phyloP scores from a whole-genome alignment of 2,797 vertebrate genomes.

The Myripristis jacobus region DNA sequence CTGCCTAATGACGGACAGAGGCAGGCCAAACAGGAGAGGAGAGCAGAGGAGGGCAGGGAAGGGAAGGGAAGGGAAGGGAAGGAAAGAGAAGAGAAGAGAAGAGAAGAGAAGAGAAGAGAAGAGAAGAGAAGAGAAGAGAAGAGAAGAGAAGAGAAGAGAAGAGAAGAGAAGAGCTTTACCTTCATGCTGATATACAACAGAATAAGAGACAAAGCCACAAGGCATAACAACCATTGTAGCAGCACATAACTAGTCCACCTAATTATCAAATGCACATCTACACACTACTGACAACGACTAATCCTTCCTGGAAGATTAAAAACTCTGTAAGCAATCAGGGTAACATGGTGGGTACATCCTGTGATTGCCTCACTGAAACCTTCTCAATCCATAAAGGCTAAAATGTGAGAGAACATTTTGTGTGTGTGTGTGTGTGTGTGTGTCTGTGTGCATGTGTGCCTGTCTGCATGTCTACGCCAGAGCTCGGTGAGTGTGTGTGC shows the following conservation, averaged over 20 bases:
- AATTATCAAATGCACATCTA: too few relatives aligned
- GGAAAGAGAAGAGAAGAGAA: too few relatives aligned
- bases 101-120: too few relatives aligned
- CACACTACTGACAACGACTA: not conserved
- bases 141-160: not conserved
- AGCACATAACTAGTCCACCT: too few relatives aligned
- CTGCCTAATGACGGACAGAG: conserved; percentile 66
- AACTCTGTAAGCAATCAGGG: conserved; percentile 17
- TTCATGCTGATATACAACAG: conserved; percentile 36
- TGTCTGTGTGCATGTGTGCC: conserved; percentile 15
- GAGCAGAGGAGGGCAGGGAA: conserved; percentile 20
- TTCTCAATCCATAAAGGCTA: not conserved
- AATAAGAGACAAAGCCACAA: conserved; percentile 9
- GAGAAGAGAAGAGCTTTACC: conserved; percentile 1
- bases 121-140: not conserved
- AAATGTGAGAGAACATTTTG: conserved; percentile 10
- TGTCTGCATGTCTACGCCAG: conserved; percentile 20
- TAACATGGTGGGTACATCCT: not conserved
- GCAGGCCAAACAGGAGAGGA: conserved; percentile 56
- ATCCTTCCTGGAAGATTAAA: conserved; percentile 9
- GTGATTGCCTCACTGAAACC: conserved; percentile 11
- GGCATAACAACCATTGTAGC: not conserved
- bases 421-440: conserved; percentile 1
- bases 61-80: conserved; percentile 22
- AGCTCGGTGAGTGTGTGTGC: too few relatives aligned